Percentiles rank a stretch among this genome's conserved stretches.
These are phyloP conservation scores for Spodoptera exigua DNA, from an alignment of 2,888 invertebrate genomes.

Conservation along the genomic window DNA sequence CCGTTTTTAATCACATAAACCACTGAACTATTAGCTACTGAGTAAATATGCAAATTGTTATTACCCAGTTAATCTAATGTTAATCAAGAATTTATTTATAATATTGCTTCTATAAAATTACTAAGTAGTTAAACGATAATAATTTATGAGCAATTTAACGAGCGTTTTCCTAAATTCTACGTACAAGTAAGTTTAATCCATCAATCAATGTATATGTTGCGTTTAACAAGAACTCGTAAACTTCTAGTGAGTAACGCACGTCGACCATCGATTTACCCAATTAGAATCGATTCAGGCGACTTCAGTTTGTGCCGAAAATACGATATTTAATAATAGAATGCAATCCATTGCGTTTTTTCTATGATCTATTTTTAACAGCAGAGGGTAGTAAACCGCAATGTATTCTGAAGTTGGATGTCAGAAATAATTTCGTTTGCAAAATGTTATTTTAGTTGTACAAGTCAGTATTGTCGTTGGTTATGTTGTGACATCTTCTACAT, in stretches of 20 bases:
- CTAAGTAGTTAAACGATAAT: conserved; percentile 57
- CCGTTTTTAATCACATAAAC: conserved; percentile 4
- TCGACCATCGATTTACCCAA: conserved; percentile 78
- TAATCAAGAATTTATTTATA: conserved; percentile 32
- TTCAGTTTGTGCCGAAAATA: conserved; percentile 40
- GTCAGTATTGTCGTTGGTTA: conserved; percentile 58
- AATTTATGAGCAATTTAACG: conserved; percentile 55
- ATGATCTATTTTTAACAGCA: fast-evolving
- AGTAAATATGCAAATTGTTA: conserved; percentile 36
- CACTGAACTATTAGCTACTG: conserved; percentile 1
- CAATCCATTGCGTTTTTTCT: conserved; percentile 23
- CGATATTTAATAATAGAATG: background rate
- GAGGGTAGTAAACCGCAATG: conserved; percentile 15
- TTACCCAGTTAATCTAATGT: conserved; percentile 13
- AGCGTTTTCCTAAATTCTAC: conserved; percentile 63
- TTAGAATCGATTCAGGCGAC: conserved; percentile 74
- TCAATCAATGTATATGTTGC: conserved; percentile 66
- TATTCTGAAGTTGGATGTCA: background rate
- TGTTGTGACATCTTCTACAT: conserved; percentile 78
- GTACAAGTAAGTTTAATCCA: conserved; percentile 64
- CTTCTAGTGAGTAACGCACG: conserved; percentile 72
- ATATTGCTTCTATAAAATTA: conserved; percentile 52
- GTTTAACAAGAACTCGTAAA: conserved; percentile 73
- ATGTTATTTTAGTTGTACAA: conserved; percentile 26
- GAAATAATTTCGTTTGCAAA: background rate